These are phyloP conservation scores for Petrocephalus microphthalmus DNA, from an alignment of 2,113 vertebrate species.

Conservation along the genomic window DNA sequence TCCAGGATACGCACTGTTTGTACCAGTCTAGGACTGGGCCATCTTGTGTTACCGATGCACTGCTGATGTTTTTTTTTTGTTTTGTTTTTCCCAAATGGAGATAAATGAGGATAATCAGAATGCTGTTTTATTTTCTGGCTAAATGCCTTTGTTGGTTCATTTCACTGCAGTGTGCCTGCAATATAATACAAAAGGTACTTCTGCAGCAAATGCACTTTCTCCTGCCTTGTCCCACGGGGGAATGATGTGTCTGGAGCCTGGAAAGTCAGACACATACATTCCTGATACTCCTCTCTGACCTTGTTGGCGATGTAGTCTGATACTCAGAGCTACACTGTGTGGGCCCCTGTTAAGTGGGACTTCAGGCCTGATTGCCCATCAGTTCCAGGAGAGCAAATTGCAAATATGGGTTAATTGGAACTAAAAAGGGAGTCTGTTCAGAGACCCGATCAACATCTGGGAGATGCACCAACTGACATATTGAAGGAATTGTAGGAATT, in stretches of 20 bases:
- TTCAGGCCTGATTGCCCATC: background rate
- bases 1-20: slow-evolving; percentile 11
- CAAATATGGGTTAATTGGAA: background rate
- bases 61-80: background rate
- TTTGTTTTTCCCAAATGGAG: background rate
- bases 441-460: background rate
- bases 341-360: background rate
- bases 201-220: background rate
- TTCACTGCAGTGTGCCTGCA: background rate
- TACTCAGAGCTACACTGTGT: background rate
- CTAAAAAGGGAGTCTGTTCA: background rate
- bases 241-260: background rate
- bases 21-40: background rate
- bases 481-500: background rate
- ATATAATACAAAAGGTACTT: background rate
- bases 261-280: background rate
- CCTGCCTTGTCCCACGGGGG: background rate
- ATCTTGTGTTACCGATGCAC: slow-evolving; percentile 14
- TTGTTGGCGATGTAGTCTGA: background rate
- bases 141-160: background rate
- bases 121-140: background rate
- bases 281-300: background rate
- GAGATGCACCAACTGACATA: background rate
- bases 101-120: slow-evolving; percentile 9
- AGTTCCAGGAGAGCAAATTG: background rate